Evolutionary conservation across 2,113 vertebrate genomes (phyloP), one percentile per base, ranked within the genome.

Genomic region (Myotis davidii): DNA sequence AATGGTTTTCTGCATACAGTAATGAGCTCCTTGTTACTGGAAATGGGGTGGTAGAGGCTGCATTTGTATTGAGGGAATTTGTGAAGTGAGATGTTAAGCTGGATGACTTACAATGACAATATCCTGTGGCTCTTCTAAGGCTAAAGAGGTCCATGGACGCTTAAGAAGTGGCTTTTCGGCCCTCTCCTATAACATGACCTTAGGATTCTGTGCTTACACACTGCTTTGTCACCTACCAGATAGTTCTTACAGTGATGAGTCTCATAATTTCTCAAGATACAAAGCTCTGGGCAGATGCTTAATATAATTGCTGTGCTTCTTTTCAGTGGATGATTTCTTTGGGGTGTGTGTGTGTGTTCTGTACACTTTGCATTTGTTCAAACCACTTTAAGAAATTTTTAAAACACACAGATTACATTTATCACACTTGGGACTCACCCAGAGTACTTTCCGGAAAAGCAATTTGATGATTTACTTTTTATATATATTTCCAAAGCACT

Each of bases 381-480:
- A 76, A 91, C 32, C 18, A 12, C 61, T 54, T 3, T 42, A 88
- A 91, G 34, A 76, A 84, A 77, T 39, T 10, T 92, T 81, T 54
- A 32, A 81, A 90, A 48, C 69, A 37, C 3, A 70, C 18, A 54
- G 25, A 81, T 37, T 73, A 16, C 84, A 85, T 94, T 84, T 87
- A 29, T 76, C 34, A 27, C 12, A 72, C 23, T 54, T 74, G 78
- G 34, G 45, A 93, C 73, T 86, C 83, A 72, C 76, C 61, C 61
- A 67, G 65, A 54, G 39, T 81, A 91, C 72, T 93, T 95, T 69
- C 52, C 89, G 69, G 50, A 91, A 93, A 87, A 74, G 48, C 23
- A 82, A 9, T 94, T 76, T 88, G 50, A 50, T 69, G 45, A 73
- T 92, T 95, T 96, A 81, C 52, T n/a, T 91, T 96, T 91, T 85